A percentile compares a stretch with the other conserved stretches of the same genome.
Evolutionary conservation across 2,888 invertebrate genomes (phyloP).

Genomic region (Drosophila anomalipes): DNA sequence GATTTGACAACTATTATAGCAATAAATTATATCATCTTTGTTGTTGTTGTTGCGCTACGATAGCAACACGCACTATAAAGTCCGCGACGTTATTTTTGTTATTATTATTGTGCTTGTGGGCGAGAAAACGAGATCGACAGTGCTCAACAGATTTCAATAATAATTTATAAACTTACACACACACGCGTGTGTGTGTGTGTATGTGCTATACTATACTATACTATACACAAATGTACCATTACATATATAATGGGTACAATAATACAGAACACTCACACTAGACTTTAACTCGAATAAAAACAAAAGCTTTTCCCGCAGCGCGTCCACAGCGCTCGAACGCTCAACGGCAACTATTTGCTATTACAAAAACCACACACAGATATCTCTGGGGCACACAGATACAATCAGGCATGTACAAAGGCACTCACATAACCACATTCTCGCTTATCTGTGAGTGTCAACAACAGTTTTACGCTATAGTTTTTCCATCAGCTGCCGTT

Average conservation of each 20-base stretch:
- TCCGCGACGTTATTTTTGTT: constrained; percentile 7
- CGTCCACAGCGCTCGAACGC: constrained; percentile 63
- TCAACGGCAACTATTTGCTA: constrained; percentile 66
- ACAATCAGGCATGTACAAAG: neutral
- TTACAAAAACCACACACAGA: constrained; percentile 44
- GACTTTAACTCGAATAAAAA: constrained; percentile 37
- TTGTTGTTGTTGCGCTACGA: constrained; percentile 8
- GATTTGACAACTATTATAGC: constrained; percentile 26
- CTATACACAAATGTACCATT: constrained; percentile 6
- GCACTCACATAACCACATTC: neutral
- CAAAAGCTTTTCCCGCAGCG: constrained; percentile 40
- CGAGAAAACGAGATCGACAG: constrained; percentile 9
- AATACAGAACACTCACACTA: constrained; percentile 58
- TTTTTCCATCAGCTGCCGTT: constrained; percentile 28
- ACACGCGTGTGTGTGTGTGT: neutral
- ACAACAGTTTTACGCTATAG: constrained; percentile 47
- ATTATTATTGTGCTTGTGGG: constrained; percentile 4
- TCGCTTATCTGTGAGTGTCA: constrained; percentile 55
- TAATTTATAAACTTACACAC: constrained; percentile 28
- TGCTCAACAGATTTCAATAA: constrained; percentile 35
- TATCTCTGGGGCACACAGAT: constrained; percentile 15
- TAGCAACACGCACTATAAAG: constrained; percentile 19
- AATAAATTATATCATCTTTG: constrained; percentile 14
- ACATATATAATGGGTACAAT: constrained; percentile 26
- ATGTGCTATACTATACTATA: neutral